Evolutionary conservation across 2,797 vertebrate species (phyloP), one percentile per base, ranked within the genome.

Genomic region (Anomalospiza imberbis): DNA sequence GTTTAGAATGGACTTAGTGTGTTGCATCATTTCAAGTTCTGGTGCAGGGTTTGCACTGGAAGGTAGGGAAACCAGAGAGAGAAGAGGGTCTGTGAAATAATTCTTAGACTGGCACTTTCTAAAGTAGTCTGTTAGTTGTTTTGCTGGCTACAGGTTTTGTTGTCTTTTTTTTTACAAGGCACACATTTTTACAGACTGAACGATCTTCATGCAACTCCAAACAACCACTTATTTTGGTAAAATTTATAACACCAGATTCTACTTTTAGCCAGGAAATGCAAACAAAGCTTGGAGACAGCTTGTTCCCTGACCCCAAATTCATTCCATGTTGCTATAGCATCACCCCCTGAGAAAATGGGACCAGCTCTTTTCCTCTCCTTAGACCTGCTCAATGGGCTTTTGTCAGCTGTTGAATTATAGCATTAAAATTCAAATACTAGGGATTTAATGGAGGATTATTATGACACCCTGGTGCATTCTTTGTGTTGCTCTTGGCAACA

Each of bases 271-370:
- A 98, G 97, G 97, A 98, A 98, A 97, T 97, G 92, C 97, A 98
- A 98, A 98, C 97, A 98, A 98, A 98, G 97, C 97, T 95, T 91
- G 68, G 94, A 97, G 96, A 97, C 97, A 96, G 97, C 96, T 98
- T 98, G 98, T 98, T 98, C 97, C 94, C 95, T 98, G 97, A 98
- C 97, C 97, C 94, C 91, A 98, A 97, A 98, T 98, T 98, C 98
- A 98, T 98, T 98, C 97, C 91, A 89, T 97, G 98, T 98, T 98
- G 98, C 98, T 98, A 98, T 98, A 98, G 98, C 97, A 98, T 98
- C 97, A 97, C 96, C 95, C 95, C 97, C 97, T 98, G 98, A 98
- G 98, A 98, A 98, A 98, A 97, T 87, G 91, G 97, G 93, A 95
- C 94, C 57, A 94, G 95, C 96, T 97, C 96, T 97, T 98, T 98